Percentiles rank a stretch among this genome's conserved stretches.
Conservation (phyloP, 2,888 invertebrate genomes). For the Diarsia rubi region DNA sequence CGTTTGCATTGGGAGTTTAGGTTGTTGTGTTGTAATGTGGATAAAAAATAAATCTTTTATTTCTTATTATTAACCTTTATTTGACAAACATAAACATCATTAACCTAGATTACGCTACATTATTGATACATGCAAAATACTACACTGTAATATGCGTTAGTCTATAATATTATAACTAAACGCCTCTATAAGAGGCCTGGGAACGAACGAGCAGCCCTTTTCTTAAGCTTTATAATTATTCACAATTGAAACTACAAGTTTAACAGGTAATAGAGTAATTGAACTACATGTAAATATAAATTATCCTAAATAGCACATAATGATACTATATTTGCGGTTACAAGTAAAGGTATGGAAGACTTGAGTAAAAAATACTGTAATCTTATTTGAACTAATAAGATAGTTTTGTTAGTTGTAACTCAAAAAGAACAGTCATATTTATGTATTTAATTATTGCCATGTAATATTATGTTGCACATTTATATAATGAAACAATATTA, state of each 20-base stretch:
- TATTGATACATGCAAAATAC: conserved; percentile 43
- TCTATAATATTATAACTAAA: conserved; percentile 26
- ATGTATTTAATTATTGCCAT: neutral
- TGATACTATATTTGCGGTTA: neutral
- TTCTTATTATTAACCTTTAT: conserved; percentile 58
- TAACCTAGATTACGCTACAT: conserved; percentile 56
- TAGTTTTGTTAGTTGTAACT: neutral
- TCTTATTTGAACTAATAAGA: neutral
- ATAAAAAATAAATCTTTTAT: neutral
- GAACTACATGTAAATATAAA: conserved; percentile 8
- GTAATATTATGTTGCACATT: neutral
- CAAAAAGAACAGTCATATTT: neutral
- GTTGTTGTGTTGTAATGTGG: neutral
- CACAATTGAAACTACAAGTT: conserved; percentile 4
- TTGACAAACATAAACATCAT: conserved; percentile 63
- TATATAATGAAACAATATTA: neutral
- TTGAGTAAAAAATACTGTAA: neutral
- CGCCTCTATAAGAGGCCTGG: conserved; percentile 53
- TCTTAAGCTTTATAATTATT: conserved; percentile 8
- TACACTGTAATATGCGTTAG: conserved; percentile 48
- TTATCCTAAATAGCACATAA: conserved; percentile 11
- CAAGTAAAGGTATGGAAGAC: neutral
- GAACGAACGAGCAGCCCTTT: conserved; percentile 52
- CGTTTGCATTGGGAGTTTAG: neutral
- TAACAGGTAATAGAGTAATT: neutral